These are phyloP conservation scores for Crocidura indochinensis DNA, from an alignment of 2,797 vertebrate species.

Conservation along the genomic window DNA sequence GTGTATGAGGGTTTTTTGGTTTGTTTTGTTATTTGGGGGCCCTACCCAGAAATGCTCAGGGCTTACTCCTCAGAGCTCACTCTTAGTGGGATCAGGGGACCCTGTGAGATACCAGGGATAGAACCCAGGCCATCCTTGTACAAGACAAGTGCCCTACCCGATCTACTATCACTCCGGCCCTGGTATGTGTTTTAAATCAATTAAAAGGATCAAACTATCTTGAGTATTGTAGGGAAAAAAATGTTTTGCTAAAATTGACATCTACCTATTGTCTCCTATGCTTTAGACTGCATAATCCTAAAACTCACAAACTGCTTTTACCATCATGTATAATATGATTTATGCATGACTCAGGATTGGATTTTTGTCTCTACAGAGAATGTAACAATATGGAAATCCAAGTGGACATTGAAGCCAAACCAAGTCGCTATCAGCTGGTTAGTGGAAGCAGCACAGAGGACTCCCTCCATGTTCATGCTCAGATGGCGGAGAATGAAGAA, in stretches of 20 bases:
- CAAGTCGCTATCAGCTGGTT: conserved; percentile 97
- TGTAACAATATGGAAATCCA: conserved; percentile 99
- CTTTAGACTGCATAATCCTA: conserved; percentile 66
- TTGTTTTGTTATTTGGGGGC: too few relatives aligned
- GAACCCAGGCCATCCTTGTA: too few relatives aligned
- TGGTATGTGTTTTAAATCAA: conserved; percentile 39
- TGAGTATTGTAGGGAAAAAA: conserved; percentile 47
- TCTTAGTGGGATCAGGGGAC: too few relatives aligned
- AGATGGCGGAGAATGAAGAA: conserved; percentile 93
- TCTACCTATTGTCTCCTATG: conserved; percentile 36
- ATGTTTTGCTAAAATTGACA: conserved; percentile 23
- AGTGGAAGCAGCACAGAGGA: conserved; percentile 96
- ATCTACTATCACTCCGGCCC: too few relatives aligned
- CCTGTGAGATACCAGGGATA: too few relatives aligned
- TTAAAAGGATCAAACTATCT: conserved; percentile 36
- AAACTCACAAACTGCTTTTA: conserved; percentile 71
- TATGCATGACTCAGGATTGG: conserved; percentile 77
- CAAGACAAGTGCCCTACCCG: too few relatives aligned
- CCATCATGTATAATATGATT: conserved; percentile 66
- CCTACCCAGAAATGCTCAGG: too few relatives aligned
- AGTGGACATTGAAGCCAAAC: conserved; percentile 99
- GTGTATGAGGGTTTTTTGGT: background rate
- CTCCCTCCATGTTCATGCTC: conserved; percentile 91
- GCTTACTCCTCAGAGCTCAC: too few relatives aligned
- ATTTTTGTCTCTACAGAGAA: conserved; percentile 92